phyloP scores from a whole-genome alignment of 2,797 vertebrate genomes.

The Merluccius polli region DNA sequence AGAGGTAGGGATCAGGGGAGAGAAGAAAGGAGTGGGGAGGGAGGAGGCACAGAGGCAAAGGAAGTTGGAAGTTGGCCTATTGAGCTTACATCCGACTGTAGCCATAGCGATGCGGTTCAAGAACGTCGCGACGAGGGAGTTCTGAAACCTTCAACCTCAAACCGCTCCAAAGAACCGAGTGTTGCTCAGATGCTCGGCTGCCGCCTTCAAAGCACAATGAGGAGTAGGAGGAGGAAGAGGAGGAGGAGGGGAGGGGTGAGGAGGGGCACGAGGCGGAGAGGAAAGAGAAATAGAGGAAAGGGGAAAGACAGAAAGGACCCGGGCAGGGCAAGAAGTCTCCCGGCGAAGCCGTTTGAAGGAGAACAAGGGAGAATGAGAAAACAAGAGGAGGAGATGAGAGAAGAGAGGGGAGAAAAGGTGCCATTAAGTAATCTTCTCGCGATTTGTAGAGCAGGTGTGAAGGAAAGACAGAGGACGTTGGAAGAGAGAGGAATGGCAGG shows the following conservation, averaged over 20 bases:
- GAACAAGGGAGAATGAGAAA: conserved; percentile 24
- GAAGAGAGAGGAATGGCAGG: conserved; percentile 42
- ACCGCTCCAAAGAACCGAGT: conserved; percentile 37
- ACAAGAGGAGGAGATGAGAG: conserved; percentile 33
- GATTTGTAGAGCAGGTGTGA: conserved; percentile 45
- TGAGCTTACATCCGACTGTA: conserved; percentile 46
- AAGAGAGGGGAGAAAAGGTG: conserved; percentile 45
- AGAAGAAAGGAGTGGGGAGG: background rate
- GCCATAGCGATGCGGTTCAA: conserved; percentile 13
- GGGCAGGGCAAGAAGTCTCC: conserved; percentile 33
- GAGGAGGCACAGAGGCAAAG: background rate
- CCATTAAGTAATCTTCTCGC: conserved; percentile 51
- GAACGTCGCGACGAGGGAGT: conserved; percentile 43
- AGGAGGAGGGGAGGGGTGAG: conserved; percentile 48
- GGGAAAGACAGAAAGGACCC: conserved; percentile 32
- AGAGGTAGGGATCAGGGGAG: conserved; percentile 36
- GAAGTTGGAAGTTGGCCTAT: conserved; percentile 52
- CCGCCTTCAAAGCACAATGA: conserved; percentile 40
- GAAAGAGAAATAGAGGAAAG: conserved; percentile 46
- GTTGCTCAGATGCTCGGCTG: background rate
- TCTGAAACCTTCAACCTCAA: conserved; percentile 46
- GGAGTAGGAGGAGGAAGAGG: conserved; percentile 37
- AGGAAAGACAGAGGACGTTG: conserved; percentile 43
- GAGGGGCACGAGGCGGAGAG: conserved; percentile 50
- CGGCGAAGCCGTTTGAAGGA: conserved; percentile 39